Base-by-base conservation (phyloP, 2,797 vertebrate genomes). In the Pogonophryne albipinna region DNA sequence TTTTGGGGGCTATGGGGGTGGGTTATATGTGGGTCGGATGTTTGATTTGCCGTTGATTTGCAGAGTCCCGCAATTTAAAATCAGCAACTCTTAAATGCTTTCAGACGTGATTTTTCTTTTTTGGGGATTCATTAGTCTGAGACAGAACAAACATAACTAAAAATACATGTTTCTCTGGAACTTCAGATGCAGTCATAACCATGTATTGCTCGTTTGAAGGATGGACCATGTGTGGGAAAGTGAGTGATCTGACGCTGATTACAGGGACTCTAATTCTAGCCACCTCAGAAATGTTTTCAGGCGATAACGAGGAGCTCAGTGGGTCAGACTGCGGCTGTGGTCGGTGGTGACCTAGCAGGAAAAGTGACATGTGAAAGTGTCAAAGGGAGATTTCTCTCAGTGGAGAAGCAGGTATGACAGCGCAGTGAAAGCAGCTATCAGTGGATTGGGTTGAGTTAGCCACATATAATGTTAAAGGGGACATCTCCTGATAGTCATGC, bases 21-120 rank as follows among this genome's bases (percentile, higher is more conserved):
- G 78, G 51, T 50, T 70, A 46, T 50, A 76, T 70, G 66, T 77
- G 67, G 66, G 65, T 49, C 66, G 38, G 58, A 71, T 76, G 83
- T 97, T 96, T 96, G 96, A 96, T 97, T 97, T 95, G 92, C 94
- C 77, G 93, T 92, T 97, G 96, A 97, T 97, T 97, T 87, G 59
- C 57, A 65, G 68, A 80, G 96, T 95, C 93, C 93, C 82, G 92
- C 94, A 94, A 96, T 96, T 95, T 96, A 95, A 38, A 96, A 97
- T 97, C 95, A 95, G 94, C 95, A 94, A 95, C 92, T 92, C 90
- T 72, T 95, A 92, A 94, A 93, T 91, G 93, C 87, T 93, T 93
- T 93, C 94, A 71, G 91, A 89, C 87, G 88, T 93, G 92, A 95
- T 95, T 95, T 91, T 87, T 89, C 78, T 86, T 89, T 93, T 85